Evolutionary conservation across 2,888 invertebrate genomes (phyloP), one percentile per base, ranked within the genome.

Genomic region (Syritta pipiens): DNA sequence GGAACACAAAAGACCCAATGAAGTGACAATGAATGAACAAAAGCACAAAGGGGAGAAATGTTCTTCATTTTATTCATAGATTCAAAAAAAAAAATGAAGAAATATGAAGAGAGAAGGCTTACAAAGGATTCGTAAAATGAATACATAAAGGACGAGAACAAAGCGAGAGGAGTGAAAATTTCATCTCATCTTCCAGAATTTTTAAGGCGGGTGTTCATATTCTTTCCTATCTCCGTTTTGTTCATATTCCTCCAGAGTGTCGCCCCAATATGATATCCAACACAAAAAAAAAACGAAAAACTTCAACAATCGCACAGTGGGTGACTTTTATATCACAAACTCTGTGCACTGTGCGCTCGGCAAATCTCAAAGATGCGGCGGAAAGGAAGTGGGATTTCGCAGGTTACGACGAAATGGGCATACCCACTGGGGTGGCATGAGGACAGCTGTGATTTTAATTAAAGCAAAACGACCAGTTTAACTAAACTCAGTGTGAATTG

Each of bases 291-390:
- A 22, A 20, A 19, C n/a, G 2, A 42, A 53, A 28, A 37, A 14
- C 24, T n/a, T 22, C 55, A 57, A 49, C 72, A 72, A 60, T 60
- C n/a, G 65, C 77, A 62, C 77, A 72, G 77, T 57, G 65, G 77
- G 77, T 65, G 67, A 28, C 42, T 60, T 65, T 60, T 60, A 37
- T 72, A 59, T 71, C n/a, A n/a, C n/a, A n/a, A n/a, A n/a, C n/a
- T n/a, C n/a, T n/a, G n/a, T n/a, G n/a, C n/a, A n/a, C n/a, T n/a
- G n/a, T n/a, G n/a, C n/a, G n/a, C n/a, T n/a, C n/a, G n/a, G n/a
- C n/a, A n/a, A n/a, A n/a, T n/a, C n/a, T n/a, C n/a, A n/a, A n/a
- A n/a, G n/a, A n/a, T n/a, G n/a, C n/a, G n/a, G n/a, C n/a, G n/a
- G n/a, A n/a, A n/a, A n/a, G n/a, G n/a, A n/a, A n/a, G n/a, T n/a